Conservation (phyloP, 1,140 invertebrate genomes). For the Rhagoletis zephyria region DNA sequence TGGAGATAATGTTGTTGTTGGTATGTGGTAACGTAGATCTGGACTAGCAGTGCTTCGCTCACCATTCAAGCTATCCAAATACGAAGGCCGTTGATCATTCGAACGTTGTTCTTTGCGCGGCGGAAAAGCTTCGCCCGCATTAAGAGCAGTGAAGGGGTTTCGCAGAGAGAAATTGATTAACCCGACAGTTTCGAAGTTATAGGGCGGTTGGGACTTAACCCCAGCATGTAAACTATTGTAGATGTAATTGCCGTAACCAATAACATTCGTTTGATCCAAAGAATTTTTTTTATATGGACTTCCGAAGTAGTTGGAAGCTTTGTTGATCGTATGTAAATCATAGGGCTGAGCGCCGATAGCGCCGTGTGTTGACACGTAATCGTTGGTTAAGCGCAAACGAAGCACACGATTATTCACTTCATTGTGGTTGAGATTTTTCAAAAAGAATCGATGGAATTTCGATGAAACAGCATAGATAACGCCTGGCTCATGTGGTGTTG, state of each 20-base stretch:
- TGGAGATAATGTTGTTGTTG: conserved; percentile 17
- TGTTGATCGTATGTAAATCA: conserved; percentile 56
- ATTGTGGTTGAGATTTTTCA: conserved; percentile 75
- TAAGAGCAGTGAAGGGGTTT: conserved; percentile 69
- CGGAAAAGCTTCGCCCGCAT: conserved; percentile 69
- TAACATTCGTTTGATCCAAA: conserved; percentile 24
- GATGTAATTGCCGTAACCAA: conserved; percentile 30
- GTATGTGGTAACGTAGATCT: conserved; percentile 13
- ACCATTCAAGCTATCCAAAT: conserved; percentile 64
- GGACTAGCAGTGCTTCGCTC: background rate
- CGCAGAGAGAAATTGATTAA: conserved; percentile 62
- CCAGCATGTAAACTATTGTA: background rate
- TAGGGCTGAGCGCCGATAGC: conserved; percentile 54
- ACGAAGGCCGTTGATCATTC: conserved; percentile 62
- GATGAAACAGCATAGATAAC: conserved; percentile 81
- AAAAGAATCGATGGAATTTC: conserved; percentile 85
- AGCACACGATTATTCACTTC: conserved; percentile 80
- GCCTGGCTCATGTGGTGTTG: conserved; percentile 78
- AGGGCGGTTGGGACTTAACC: conserved; percentile 58
- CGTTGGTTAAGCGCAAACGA: conserved; percentile 72
- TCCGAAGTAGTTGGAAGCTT: conserved; percentile 39
- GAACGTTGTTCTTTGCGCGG: conserved; percentile 66
- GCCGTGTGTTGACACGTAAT: conserved; percentile 49
- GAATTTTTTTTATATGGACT: conserved; percentile 54
- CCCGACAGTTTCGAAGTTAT: conserved; percentile 64